A percentile compares a stretch with the other conserved stretches of the same genome.
These are phyloP conservation scores for Aeoliscus strigatus DNA, from an alignment of 2,797 vertebrate genomes.

Conservation along the genomic window DNA sequence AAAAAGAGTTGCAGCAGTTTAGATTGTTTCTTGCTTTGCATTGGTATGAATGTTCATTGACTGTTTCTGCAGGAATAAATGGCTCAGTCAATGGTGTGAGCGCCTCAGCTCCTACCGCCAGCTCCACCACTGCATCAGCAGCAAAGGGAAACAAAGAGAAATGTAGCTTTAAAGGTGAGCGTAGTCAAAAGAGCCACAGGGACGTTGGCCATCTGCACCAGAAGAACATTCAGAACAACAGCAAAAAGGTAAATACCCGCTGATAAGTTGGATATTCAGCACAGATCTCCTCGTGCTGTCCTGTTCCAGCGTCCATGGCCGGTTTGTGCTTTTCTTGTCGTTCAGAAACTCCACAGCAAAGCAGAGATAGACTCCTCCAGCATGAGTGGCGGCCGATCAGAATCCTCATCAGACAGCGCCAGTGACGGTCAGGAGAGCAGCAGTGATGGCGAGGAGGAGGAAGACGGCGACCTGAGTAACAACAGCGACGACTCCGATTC, in stretches of 20 bases:
- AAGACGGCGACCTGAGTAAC: conserved; percentile 79
- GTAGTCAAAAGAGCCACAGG: conserved; percentile 68
- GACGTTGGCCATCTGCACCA: conserved; percentile 70
- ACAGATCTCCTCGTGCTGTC: background rate
- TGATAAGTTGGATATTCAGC: background rate
- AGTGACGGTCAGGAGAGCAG: conserved; percentile 84
- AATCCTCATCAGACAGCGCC: conserved; percentile 85
- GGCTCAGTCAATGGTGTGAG: conserved; percentile 82
- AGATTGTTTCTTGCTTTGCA: background rate
- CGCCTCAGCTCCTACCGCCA: conserved; percentile 68
- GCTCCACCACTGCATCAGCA: conserved; percentile 64
- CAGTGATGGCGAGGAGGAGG: conserved; percentile 81
- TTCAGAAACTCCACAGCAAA: conserved; percentile 82
- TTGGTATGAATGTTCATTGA: conserved; percentile 12
- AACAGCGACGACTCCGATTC: conserved; percentile 86
- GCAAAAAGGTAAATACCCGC: conserved; percentile 80
- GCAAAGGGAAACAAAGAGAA: conserved; percentile 67
- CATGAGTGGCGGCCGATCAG: conserved; percentile 88
- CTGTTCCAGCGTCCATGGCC: background rate
- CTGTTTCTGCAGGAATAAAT: conserved; percentile 75
- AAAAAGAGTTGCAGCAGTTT: background rate
- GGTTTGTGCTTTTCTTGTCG: conserved; percentile 4
- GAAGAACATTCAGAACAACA: conserved; percentile 75
- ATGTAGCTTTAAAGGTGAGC: conserved; percentile 64
- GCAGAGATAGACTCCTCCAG: conserved; percentile 78